Conservation (phyloP, 2,888 invertebrate genomes). For the Marasmarcha lunaedactyla region DNA sequence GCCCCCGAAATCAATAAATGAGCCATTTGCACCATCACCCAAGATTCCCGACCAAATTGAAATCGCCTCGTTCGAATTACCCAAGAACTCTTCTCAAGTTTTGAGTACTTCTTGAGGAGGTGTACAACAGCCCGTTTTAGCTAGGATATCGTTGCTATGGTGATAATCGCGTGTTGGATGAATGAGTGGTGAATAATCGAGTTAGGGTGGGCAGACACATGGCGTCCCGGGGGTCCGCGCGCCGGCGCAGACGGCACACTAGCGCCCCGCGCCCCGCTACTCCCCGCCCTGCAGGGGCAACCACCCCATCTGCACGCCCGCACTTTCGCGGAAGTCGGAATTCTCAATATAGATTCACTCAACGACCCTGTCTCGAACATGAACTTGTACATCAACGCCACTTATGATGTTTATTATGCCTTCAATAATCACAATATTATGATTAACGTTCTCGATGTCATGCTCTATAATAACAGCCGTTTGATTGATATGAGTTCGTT, state of each 20-base stretch:
- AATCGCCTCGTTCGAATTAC: too few species aligned
- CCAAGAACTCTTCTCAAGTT: too few species aligned
- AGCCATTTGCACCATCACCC: too few species aligned
- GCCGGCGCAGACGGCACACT: constrained; percentile 40
- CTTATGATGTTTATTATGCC: constrained; percentile 2
- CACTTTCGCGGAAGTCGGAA: constrained; percentile 61
- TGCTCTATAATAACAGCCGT: constrained; percentile 24
- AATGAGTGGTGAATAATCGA: constrained; percentile 56
- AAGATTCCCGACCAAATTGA: neutral
- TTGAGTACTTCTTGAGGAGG: too few species aligned
- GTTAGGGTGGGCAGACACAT: constrained; percentile 24
- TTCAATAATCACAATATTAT: constrained; percentile 13
- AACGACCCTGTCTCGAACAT: neutral
- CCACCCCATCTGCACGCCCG: constrained; percentile 38
- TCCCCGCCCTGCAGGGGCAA: constrained; percentile 17
- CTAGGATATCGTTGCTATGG: constrained; percentile 27
- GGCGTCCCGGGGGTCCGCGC: constrained; percentile 26
- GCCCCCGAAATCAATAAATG: too few species aligned
- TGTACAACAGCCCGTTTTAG: neutral
- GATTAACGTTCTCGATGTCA: constrained; percentile 19
- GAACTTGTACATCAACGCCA: constrained; percentile 16
- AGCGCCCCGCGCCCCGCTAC: constrained; percentile 28
- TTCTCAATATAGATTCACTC: constrained; percentile 30
- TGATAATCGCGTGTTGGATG: constrained; percentile 40
- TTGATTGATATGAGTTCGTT: constrained; percentile 16